Conservation (phyloP, 2,113 vertebrate species). For the Sorex araneus region DNA sequence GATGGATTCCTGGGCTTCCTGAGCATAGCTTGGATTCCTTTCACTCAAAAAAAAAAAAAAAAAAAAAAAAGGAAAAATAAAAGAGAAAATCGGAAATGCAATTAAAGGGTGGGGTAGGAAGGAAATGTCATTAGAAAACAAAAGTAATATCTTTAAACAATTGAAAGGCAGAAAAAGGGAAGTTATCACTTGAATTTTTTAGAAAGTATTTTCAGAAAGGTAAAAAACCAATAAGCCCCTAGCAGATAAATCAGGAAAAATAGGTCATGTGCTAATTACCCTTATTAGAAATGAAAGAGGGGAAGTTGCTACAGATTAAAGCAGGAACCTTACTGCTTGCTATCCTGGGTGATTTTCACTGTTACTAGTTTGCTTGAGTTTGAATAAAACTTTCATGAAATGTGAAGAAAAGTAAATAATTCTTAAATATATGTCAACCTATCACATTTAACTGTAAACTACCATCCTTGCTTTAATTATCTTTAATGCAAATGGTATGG, state of each 20-base stretch:
- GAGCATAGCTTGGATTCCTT: too few relatives aligned
- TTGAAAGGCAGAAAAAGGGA: slow-evolving; percentile 24
- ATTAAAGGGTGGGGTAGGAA: too few relatives aligned
- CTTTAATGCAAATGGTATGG: slow-evolving; percentile 37
- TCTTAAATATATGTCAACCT: not conserved
- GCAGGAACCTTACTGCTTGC: not conserved
- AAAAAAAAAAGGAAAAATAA: too few relatives aligned
- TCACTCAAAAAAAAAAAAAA: too few relatives aligned
- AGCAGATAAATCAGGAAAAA: slow-evolving; percentile 18
- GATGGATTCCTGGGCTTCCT: too few relatives aligned
- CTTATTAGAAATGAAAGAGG: not conserved
- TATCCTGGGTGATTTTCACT: slow-evolving; percentile 18
- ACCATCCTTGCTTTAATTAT: not conserved
- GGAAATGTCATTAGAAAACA: too few relatives aligned
- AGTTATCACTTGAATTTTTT: too few relatives aligned
- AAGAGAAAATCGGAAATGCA: too few relatives aligned
- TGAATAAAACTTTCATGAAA: slow-evolving; percentile 44
- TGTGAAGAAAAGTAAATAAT: slow-evolving; percentile 27
- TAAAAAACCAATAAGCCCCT: not conserved
- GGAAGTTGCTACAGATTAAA: not conserved
- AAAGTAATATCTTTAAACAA: too few relatives aligned
- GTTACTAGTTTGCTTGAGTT: not conserved
- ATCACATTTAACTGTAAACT: slow-evolving; percentile 46
- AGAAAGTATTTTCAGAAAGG: not conserved
- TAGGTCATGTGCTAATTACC: not conserved